These are phyloP conservation scores for Nemurella pictetii DNA, from an alignment of 2,888 invertebrate species.

Conservation along the genomic window DNA sequence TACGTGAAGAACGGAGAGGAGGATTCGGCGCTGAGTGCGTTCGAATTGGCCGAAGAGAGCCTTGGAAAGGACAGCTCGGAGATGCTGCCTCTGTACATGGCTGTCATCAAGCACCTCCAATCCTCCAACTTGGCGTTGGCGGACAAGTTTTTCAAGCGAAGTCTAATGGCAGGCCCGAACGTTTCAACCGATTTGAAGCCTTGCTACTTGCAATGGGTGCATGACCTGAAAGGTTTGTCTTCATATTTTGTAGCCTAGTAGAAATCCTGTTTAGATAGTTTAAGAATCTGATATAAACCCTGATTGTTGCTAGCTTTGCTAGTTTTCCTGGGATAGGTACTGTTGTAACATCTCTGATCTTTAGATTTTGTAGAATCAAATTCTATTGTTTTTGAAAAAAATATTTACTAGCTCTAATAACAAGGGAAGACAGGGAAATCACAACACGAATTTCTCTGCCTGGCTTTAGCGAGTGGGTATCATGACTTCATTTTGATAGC, in stretches of 20 bases:
- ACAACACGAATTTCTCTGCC: no score
- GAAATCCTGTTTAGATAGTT: no score
- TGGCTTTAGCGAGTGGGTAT: no score
- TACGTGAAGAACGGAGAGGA: slow-evolving; percentile 53
- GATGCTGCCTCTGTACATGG: slow-evolving; percentile 55
- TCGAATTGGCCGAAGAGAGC: slow-evolving; percentile 37
- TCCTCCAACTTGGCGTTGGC: slow-evolving; percentile 34
- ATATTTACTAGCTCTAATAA: no score
- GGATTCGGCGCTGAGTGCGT: slow-evolving; percentile 46
- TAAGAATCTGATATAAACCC: no score
- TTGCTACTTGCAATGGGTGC: slow-evolving; percentile 63
- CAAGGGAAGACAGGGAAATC: no score
- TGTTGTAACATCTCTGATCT: no score
- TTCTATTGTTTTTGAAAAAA: no score
- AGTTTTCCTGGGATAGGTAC: no score
- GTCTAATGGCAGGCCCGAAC: slow-evolving; percentile 53
- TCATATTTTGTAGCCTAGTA: neutral
- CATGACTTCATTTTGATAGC: no score
- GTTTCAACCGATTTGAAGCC: slow-evolving; percentile 61
- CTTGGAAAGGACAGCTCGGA: slow-evolving; percentile 35
- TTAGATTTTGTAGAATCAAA: no score
- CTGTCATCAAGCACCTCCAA: slow-evolving; percentile 43
- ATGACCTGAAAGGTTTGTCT: slow-evolving; percentile 50
- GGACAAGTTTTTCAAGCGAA: slow-evolving; percentile 41
- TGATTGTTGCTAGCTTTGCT: no score